Evolutionary conservation across 2,797 vertebrate genomes (phyloP).

Genomic region (Sebastes cheni): DNA sequence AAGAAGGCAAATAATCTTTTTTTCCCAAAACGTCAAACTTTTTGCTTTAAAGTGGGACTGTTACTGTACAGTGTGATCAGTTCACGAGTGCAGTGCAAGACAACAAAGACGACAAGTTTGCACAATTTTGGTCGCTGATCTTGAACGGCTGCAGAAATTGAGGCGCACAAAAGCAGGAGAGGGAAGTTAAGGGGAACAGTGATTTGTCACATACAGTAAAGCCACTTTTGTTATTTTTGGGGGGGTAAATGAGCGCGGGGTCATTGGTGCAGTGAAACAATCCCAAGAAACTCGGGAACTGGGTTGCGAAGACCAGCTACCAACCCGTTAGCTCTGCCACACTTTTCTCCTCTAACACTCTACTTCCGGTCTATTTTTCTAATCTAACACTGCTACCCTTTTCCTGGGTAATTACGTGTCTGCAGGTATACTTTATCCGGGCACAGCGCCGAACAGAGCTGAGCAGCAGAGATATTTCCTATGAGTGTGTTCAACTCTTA

Average conservation of each 20-base stretch:
- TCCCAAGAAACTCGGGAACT: constrained; percentile 26
- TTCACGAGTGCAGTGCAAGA: constrained; percentile 27
- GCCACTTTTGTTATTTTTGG: constrained; percentile 29
- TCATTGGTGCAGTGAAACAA: constrained; percentile 24
- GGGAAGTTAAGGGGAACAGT: constrained; percentile 1
- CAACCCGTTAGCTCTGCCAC: constrained; percentile 55
- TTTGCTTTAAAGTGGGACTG: neutral
- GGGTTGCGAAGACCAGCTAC: constrained; percentile 75
- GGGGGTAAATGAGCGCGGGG: neutral
- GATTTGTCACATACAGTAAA: constrained; percentile 45
- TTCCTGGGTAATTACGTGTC: neutral
- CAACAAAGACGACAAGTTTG: constrained; percentile 1
- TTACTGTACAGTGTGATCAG: constrained; percentile 2
- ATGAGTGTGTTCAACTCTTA: neutral
- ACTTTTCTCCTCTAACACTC: neutral
- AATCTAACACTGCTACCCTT: neutral
- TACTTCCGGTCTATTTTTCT: neutral
- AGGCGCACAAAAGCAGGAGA: constrained; percentile 4
- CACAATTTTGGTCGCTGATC: constrained; percentile 42
- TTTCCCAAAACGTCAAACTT: neutral
- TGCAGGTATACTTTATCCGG: neutral
- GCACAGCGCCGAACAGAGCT: neutral
- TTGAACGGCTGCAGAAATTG: constrained; percentile 13
- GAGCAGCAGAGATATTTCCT: neutral
- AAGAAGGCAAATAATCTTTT: neutral